Conservation (phyloP, 2,113 vertebrate genomes). For the Procavia capensis region DNA sequence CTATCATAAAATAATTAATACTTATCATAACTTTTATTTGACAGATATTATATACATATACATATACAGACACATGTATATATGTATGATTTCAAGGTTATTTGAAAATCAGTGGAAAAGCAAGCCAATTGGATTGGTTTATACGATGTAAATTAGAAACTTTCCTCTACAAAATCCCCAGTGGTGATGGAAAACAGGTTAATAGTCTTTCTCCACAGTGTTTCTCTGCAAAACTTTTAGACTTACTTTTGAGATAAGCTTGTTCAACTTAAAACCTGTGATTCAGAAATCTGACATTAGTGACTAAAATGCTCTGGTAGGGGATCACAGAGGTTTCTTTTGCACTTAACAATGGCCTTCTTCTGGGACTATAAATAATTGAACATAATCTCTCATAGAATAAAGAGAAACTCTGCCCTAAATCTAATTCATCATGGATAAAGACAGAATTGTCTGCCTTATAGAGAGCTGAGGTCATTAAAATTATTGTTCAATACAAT, state of each 20-base stretch:
- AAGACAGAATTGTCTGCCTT: not conserved
- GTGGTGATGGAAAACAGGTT: not conserved
- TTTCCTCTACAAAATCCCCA: not conserved
- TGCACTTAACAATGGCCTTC: not conserved
- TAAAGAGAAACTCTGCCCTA: not conserved
- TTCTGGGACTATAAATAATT: not conserved
- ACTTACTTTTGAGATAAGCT: not conserved
- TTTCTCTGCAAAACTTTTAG: conserved; percentile 29
- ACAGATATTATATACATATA: not conserved
- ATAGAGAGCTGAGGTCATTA: not conserved
- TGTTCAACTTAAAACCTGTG: not conserved
- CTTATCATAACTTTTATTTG: conserved; percentile 11
- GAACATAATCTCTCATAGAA: not conserved
- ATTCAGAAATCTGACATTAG: not conserved
- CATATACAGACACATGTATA: not conserved
- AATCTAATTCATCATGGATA: not conserved
- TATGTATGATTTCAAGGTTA: not conserved
- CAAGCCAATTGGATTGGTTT: not conserved
- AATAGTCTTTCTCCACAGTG: not conserved
- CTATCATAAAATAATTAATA: not conserved
- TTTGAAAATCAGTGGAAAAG: not conserved
- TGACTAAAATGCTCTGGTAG: not conserved
- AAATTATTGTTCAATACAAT: not conserved
- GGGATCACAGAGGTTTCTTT: not conserved
- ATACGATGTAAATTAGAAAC: conserved; percentile 11